phyloP scores from a whole-genome alignment of 1,140 invertebrate species.

The Lanistes nyassanus region DNA sequence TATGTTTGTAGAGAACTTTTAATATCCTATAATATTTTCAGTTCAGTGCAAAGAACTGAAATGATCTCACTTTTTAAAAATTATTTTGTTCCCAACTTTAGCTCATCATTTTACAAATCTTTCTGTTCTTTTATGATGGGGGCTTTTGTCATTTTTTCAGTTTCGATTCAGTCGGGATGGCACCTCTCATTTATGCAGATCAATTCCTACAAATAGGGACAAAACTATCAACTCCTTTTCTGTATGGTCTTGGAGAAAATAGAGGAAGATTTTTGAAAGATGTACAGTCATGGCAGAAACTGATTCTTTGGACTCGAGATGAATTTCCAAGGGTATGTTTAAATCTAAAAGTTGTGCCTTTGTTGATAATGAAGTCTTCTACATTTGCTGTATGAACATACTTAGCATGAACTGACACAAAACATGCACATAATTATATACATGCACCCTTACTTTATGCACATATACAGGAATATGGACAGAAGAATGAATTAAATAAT shows the following conservation, averaged over 20 bases:
- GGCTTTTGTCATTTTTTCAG: constrained; percentile 21
- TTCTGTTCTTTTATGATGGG: not conserved
- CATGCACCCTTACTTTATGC: no score
- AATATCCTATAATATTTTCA: no score
- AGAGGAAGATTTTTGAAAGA: constrained; percentile 44
- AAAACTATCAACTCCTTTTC: constrained; percentile 51
- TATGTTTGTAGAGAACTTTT: no score
- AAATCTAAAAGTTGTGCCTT: no score
- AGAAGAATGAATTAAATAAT: no score
- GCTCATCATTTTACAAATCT: not conserved
- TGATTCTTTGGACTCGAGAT: constrained; percentile 55
- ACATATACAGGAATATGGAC: no score
- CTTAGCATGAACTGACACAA: no score
- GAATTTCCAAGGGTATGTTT: constrained; percentile 39
- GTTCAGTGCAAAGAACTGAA: no score
- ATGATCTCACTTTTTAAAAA: no score
- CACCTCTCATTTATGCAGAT: constrained; percentile 67
- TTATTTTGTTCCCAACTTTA: not conserved
- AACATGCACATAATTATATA: no score
- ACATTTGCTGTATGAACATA: no score
- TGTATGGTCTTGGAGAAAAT: constrained; percentile 68
- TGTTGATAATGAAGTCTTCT: no score
- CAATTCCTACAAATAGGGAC: constrained; percentile 66
- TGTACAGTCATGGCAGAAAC: constrained; percentile 48
- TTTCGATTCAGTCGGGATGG: constrained; percentile 55